These are phyloP conservation scores for Drosophila heteroneura DNA, from an alignment of 2,888 invertebrate genomes.

Conservation along the genomic window DNA sequence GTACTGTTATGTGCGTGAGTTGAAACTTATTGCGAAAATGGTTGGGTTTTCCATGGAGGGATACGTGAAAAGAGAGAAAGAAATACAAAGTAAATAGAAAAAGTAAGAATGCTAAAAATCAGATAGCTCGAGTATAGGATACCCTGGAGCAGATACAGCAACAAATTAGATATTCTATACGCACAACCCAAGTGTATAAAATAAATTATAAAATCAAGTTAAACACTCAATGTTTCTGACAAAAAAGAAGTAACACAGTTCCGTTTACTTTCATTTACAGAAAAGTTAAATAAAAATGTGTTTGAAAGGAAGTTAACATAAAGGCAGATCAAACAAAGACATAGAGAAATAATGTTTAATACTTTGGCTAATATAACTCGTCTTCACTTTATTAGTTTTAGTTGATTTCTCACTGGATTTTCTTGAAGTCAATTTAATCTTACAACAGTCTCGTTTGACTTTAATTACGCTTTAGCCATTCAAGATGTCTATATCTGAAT, in stretches of 20 bases:
- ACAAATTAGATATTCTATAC: not conserved
- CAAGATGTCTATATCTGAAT: not conserved
- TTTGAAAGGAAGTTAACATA: not conserved
- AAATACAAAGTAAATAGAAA: constrained; percentile 2
- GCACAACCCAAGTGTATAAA: not conserved
- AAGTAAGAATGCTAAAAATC: not conserved
- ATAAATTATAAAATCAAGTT: not conserved
- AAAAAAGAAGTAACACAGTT: not conserved
- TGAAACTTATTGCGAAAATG: constrained; percentile 20
- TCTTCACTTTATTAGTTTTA: not conserved
- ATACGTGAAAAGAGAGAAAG: not conserved
- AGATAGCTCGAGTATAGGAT: not conserved
- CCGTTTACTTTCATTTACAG: not conserved
- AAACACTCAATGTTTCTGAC: not conserved
- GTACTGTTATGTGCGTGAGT: constrained; percentile 7
- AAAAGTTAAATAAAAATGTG: not conserved
- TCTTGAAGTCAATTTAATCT: not conserved
- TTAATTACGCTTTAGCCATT: not conserved
- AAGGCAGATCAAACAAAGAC: no score
- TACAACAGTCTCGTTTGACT: not conserved
- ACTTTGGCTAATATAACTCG: not conserved
- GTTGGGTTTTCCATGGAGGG: not conserved
- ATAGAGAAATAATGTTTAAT: not conserved
- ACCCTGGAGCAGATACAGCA: not conserved
- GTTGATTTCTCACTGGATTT: not conserved